These are phyloP conservation scores for Anguilla obscura DNA, from an alignment of 2,797 vertebrate genomes.

Conservation along the genomic window DNA sequence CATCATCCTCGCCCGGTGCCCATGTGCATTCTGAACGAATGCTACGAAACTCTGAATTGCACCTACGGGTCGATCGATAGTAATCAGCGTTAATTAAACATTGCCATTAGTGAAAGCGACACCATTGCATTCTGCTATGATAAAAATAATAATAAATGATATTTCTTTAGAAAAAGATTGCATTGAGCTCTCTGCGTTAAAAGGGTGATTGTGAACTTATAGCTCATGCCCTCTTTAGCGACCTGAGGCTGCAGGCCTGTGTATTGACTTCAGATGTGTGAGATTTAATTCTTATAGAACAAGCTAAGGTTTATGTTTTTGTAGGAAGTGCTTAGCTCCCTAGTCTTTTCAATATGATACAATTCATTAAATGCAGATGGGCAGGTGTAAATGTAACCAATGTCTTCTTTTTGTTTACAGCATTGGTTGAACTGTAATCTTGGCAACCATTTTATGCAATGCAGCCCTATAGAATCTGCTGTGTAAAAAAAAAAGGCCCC, in stretches of 20 bases:
- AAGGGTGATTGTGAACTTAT: too few relatives aligned
- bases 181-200: too few relatives aligned
- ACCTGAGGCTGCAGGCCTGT: too few relatives aligned
- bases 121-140: not conserved
- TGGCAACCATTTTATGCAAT: not conserved
- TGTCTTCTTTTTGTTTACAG: not conserved
- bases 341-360: not conserved
- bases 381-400: not conserved
- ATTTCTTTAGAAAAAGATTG: too few relatives aligned
- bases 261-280: too few relatives aligned
- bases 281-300: too few relatives aligned
- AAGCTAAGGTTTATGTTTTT: too few relatives aligned
- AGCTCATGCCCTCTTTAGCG: too few relatives aligned
- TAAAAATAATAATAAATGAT: too few relatives aligned
- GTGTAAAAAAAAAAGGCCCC: not conserved
- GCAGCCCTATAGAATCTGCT: not conserved
- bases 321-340: too few relatives aligned
- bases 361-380: not conserved
- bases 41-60: not conserved
- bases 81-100: not conserved
- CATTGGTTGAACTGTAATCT: not conserved
- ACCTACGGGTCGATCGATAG: not conserved
- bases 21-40: not conserved
- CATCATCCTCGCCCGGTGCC: not conserved
- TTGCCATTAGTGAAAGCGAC: not conserved